These are phyloP conservation scores for Aspiorhynchus laticeps DNA, from an alignment of 2,113 vertebrate species.

Conservation along the genomic window DNA sequence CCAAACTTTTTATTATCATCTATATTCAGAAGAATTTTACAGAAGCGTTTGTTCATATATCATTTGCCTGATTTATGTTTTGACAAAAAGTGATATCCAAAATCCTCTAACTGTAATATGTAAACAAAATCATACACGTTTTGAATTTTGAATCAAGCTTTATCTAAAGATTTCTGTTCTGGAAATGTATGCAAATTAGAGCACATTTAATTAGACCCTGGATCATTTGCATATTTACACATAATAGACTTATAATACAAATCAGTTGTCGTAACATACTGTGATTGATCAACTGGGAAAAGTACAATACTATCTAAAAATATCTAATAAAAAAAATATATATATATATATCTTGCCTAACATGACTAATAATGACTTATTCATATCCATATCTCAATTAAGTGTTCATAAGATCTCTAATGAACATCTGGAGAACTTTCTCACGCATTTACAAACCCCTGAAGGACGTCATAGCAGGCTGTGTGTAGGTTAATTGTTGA, in stretches of 20 bases:
- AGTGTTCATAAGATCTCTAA: no score
- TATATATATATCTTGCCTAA: no score
- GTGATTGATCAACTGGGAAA: neutral
- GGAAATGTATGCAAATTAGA: neutral
- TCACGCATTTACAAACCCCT: neutral
- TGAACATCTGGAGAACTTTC: neutral
- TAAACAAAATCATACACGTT: neutral
- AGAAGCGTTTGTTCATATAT: neutral
- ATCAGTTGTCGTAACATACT: neutral
- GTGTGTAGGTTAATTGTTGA: constrained; percentile 23
- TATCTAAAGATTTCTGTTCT: neutral
- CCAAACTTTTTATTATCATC: neutral
- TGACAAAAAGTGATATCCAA: no score
- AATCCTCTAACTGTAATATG: no score
- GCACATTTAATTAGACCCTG: neutral
- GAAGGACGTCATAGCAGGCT: neutral
- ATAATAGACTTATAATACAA: neutral
- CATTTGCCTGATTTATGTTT: neutral
- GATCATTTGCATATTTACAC: neutral
- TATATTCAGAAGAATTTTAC: neutral
- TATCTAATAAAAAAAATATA: no score
- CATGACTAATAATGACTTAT: neutral
- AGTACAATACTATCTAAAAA: neutral
- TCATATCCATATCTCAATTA: no score
- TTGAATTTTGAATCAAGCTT: neutral